Conservation (phyloP, 2,888 invertebrate genomes). For the Tetrapedia diversipes region DNA sequence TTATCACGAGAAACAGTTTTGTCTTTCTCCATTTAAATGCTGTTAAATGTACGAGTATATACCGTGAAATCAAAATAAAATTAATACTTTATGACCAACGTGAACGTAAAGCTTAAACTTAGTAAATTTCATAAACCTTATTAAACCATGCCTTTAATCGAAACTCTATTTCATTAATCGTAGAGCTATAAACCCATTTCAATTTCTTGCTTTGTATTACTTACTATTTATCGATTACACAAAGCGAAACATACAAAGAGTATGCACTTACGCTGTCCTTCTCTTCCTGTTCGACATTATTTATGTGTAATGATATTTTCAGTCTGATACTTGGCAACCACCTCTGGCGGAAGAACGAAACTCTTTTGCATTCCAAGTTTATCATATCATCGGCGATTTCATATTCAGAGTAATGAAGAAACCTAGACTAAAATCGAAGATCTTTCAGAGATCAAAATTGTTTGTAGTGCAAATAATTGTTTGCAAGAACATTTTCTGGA, state of each 20-base stretch:
- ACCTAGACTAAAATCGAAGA: too few relatives aligned
- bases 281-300: conserved; percentile 47
- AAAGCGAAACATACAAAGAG: not conserved
- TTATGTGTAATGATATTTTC: conserved; percentile 55
- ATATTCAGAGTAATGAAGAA: conserved; percentile 15
- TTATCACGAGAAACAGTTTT: not conserved
- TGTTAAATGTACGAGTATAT: too few relatives aligned
- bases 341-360: conserved; percentile 43
- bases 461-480: too few relatives aligned
- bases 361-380: conserved; percentile 46
- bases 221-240: not conserved
- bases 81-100: too few relatives aligned
- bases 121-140: too few relatives aligned
- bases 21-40: too few relatives aligned
- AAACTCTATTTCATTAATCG: too few relatives aligned
- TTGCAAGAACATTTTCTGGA: too few relatives aligned
- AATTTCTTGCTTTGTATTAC: not conserved
- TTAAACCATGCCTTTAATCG: not conserved
- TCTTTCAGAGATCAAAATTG: too few relatives aligned
- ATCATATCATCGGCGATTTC: conserved; percentile 51
- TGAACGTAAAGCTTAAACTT: too few relatives aligned
- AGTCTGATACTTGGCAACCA: conserved; percentile 61
- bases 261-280: conserved; percentile 15
- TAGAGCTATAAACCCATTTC: not conserved
- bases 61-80: too few relatives aligned